Base-by-base conservation (phyloP, 2,888 invertebrate species). In the Ochropacha duplaris region DNA sequence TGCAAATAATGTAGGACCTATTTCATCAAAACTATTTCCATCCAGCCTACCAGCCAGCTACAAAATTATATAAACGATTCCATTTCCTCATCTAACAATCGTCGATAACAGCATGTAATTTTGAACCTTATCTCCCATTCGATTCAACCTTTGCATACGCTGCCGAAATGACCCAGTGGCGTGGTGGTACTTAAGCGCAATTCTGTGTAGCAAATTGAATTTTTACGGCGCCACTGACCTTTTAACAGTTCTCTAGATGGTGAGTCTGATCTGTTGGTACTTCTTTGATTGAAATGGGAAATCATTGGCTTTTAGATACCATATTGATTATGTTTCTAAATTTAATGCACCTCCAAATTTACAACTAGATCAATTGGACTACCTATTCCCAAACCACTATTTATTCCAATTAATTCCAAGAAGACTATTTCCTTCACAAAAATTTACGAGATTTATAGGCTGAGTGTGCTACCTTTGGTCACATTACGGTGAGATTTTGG, bases 161-260 rank as follows among this genome's bases (percentile, higher is more conserved):
- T 52, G 44, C 44, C 44, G 44, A 44, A 44, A 24, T 52, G 31
- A 52, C 52, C 31, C 11, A 31, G 52, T 12, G 19, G 52, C 31
- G 19, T 52, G 52, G 11, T 31, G 31, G 44, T 44, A 19, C 44
- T 19, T 44, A 44, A n/a, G 16, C 19, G 44, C 44, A 44, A 44
- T 44, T 44, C 19, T 44, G 16, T 44, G 44, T 44, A 44, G 44
- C 44, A 44, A 31, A 52, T 52, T 52, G 31, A 52, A 31, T 52
- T 52, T 51, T 52, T 31, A 52, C 22, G 52, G 31, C 52, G 52
- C 22, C 52, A 52, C 31, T 52, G 34, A 52, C 52, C 52, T 52
- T 52, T 44, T 44, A 44, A 44, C 44, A 44, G 9, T 31, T 31
- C 44, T 52, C 52, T 31, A 28, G n/a, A 9, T 6, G n/a, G 44